These are phyloP conservation scores for Trilocha varians DNA, from an alignment of 2,888 invertebrate genomes.

Conservation along the genomic window DNA sequence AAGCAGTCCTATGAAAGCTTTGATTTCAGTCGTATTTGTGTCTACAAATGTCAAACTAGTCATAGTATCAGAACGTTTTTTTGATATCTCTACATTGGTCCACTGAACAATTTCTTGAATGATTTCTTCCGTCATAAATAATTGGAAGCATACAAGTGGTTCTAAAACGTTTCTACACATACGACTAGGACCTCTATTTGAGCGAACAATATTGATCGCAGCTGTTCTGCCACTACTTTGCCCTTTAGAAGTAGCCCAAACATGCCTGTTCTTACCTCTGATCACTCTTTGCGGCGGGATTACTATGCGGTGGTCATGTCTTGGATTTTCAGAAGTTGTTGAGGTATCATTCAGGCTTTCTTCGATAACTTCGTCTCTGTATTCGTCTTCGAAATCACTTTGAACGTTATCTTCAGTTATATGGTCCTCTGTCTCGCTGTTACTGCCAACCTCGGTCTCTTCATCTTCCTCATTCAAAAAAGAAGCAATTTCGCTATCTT, in stretches of 20 bases:
- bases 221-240: conserved; percentile 11
- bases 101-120: conserved; percentile 8
- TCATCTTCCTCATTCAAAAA: conserved; percentile 14
- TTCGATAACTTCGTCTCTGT: conserved; percentile 10
- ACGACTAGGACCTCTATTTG: conserved; percentile 11
- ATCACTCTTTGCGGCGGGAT: conserved; percentile 14
- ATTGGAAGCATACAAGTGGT: conserved; percentile 9
- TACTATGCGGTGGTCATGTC: conserved; percentile 13
- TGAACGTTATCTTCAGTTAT: conserved; percentile 15
- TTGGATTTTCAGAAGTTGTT: conserved; percentile 5
- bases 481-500: conserved; percentile 11
- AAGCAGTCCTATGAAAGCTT: conserved; percentile 14
- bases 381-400: conserved; percentile 15
- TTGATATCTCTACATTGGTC: conserved; percentile 8
- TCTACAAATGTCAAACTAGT: conserved; percentile 6
- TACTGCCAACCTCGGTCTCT: conserved; percentile 11
- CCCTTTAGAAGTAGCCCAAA: conserved; percentile 14
- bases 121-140: conserved; percentile 4
- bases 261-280: conserved; percentile 11
- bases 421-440: conserved; percentile 17
- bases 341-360: conserved; percentile 5
- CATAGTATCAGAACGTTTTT: conserved; percentile 6
- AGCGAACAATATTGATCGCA: conserved; percentile 12
- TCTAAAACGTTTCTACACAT: conserved; percentile 9
- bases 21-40: conserved; percentile 6